Evolutionary conservation across 2,113 vertebrate genomes (phyloP), one percentile per base, ranked within the genome.

Genomic region (Mesocricetus auratus): DNA sequence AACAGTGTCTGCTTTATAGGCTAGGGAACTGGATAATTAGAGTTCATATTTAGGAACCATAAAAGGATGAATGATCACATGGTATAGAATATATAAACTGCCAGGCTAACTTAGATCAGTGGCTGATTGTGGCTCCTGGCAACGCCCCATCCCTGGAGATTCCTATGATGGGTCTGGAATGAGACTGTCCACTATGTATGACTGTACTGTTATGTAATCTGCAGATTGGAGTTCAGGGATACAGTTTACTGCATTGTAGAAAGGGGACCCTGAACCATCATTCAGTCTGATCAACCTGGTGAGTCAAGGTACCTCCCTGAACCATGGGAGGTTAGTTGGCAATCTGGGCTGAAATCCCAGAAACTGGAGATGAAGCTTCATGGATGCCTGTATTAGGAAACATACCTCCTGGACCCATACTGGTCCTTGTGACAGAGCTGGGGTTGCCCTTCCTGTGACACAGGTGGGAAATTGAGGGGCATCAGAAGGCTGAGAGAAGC

Each of bases 401-500:
- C 7, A 47, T 0, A 2, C 15, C 66, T 39, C 90, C 79, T 5
- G 33, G 39, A 22, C 16, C 39, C 47, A 12, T 21, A 10, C 6
- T 85, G 15, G 5, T 47, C 64, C 93, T 39, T 81, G 53, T 33
- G 75, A 21, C 47, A 87, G 66, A 56, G 17, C 47, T 11, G 9
- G 69, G 53, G 29, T 86, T 68, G n/a, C 45, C 74, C 71, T 92
- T 86, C 33, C 36, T 33, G 1, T n/a, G 50, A n/a, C 50, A 85
- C 47, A 11, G 56, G 45, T 24, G 39, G 53, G 97, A 94, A 97
- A 97, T 94, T 39, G 21, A 75, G 94, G n/a, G 9, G 50, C 82
- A 92, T 81, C 26, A 11, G 47, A 60, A 86, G 26, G 73, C 22
- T n/a, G 5, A 68, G 62, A 78, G 77, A 89, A 60, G 77, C 10